phyloP scores from a whole-genome alignment of 2,113 vertebrate genomes.

The Mesembrinibis cayennensis region DNA sequence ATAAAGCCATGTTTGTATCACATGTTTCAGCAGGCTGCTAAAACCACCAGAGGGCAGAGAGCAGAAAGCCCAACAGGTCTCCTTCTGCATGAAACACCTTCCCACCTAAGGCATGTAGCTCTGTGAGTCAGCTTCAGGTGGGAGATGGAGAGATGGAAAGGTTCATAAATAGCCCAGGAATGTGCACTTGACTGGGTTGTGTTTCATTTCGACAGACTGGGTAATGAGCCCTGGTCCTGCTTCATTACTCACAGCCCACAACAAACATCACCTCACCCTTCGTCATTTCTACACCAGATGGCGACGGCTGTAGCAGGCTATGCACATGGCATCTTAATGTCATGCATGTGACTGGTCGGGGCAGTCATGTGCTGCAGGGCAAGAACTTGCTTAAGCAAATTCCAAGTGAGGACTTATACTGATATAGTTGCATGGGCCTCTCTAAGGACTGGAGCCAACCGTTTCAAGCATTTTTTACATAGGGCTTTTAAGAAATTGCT shows the following conservation, averaged over 20 bases:
- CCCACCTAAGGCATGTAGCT: not conserved
- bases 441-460: not conserved
- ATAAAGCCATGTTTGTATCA: not conserved
- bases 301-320: not conserved
- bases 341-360: not conserved
- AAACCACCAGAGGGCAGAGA: not conserved
- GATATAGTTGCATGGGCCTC: not conserved
- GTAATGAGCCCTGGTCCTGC: not conserved
- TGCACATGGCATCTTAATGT: not conserved
- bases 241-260: not conserved
- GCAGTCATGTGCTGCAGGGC: not conserved
- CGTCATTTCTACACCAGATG: not conserved
- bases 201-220: not conserved
- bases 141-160: not conserved
- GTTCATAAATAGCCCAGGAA: not conserved
- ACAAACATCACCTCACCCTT: not conserved
- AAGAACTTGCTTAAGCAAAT: not conserved
- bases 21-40: not conserved
- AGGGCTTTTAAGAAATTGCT: not conserved
- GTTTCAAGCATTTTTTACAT: not conserved
- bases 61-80: not conserved
- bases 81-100: not conserved
- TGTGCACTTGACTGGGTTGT: not conserved
- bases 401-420: not conserved
- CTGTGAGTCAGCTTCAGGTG: not conserved